Percentiles rank a stretch among this genome's conserved stretches.
These are phyloP conservation scores for Myathropa florea DNA, from an alignment of 2,888 invertebrate species.

Conservation along the genomic window DNA sequence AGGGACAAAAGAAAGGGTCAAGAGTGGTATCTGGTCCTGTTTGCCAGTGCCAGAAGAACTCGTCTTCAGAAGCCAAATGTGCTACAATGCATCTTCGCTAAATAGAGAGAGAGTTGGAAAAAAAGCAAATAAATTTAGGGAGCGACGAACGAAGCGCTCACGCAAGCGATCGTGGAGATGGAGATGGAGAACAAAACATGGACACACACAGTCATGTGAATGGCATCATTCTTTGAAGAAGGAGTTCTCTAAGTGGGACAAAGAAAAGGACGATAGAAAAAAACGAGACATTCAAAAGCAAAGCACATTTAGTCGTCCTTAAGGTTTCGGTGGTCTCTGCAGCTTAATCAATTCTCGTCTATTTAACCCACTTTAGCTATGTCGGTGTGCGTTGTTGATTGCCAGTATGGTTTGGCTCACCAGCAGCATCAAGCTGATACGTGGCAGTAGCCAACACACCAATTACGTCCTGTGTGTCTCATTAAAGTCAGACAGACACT, in stretches of 20 bases:
- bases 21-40: slow-evolving; percentile 30
- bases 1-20: slow-evolving; percentile 39
- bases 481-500: slow-evolving; percentile 43
- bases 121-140: slow-evolving; percentile 28
- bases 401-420: slow-evolving; percentile 15
- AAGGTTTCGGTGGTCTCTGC: slow-evolving; percentile 33
- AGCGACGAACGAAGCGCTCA: slow-evolving; percentile 18
- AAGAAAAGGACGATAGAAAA: not conserved
- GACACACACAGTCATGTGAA: slow-evolving; percentile 13
- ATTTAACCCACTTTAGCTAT: slow-evolving; percentile 32
- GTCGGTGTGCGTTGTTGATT: slow-evolving; percentile 27
- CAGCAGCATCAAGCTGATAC: slow-evolving; percentile 14
- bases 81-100: slow-evolving; percentile 26
- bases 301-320: slow-evolving; percentile 11
- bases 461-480: slow-evolving; percentile 49
- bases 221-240: slow-evolving; percentile 11
- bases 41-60: slow-evolving; percentile 4
- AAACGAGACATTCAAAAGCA: slow-evolving; percentile 6
- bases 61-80: slow-evolving; percentile 35
- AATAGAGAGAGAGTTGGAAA: not conserved
- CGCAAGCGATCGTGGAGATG: slow-evolving; percentile 18
- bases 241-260: not conserved
- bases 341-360: slow-evolving; percentile 48
- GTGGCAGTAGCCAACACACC: slow-evolving; percentile 20
- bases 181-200: slow-evolving; percentile 20